phyloP scores from a whole-genome alignment of 2,113 vertebrate genomes.

The Ophthalmolycus amberensis region DNA sequence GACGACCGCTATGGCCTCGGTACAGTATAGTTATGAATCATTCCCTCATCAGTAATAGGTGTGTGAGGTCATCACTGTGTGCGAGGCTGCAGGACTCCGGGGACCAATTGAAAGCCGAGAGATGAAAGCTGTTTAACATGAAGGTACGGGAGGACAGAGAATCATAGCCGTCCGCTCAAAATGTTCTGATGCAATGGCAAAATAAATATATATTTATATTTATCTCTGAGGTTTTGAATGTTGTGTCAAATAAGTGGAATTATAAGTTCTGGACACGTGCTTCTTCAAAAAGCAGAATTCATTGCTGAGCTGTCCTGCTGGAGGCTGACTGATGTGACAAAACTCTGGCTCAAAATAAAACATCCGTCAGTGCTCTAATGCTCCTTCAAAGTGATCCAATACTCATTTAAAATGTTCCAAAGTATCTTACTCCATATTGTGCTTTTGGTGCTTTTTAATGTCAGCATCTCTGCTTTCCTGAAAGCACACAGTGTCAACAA shows the following conservation, averaged over 20 bases:
- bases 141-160: background rate
- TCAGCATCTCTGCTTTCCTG: background rate
- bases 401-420: slow-evolving; percentile 14
- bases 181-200: slow-evolving; percentile 9
- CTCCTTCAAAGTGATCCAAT: slow-evolving; percentile 21
- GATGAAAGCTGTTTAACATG: slow-evolving; percentile 23
- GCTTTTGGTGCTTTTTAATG: background rate
- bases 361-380: background rate
- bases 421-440: background rate
- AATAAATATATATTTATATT: no score
- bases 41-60: slow-evolving; percentile 41
- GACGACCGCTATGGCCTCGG: background rate
- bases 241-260: background rate
- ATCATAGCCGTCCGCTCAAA: background rate
- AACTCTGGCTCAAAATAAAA: slow-evolving; percentile 24
- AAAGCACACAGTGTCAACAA: background rate
- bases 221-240: background rate
- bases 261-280: background rate
- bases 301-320: background rate
- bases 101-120: background rate
- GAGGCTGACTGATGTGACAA: slow-evolving; percentile 34
- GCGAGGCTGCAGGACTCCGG: background rate
- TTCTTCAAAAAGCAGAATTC: background rate
- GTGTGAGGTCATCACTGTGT: slow-evolving; percentile 22
- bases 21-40: slow-evolving; percentile 4